A percentile compares a stretch with the other conserved stretches of the same genome.
phyloP scores from a whole-genome alignment of 1,140 invertebrate species.

The Pseudomyrmex gracilis region DNA sequence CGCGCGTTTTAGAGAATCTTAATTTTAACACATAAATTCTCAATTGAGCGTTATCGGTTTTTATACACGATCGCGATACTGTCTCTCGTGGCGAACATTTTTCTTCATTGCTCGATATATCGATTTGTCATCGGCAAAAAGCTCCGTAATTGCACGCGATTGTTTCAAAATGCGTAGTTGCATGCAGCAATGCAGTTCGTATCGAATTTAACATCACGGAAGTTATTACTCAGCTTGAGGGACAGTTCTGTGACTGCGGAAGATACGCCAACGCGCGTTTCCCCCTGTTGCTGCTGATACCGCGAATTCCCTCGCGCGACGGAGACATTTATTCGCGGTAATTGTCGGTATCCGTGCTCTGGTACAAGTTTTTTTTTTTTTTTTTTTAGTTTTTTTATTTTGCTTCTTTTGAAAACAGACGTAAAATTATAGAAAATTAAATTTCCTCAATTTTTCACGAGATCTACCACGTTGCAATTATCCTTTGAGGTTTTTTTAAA shows the following conservation, averaged over 20 bases:
- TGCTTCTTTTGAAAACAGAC: neutral
- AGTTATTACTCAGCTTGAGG: slow-evolving; percentile 58
- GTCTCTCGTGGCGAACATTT: neutral
- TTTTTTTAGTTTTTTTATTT: neutral
- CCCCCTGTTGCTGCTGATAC: slow-evolving; percentile 42
- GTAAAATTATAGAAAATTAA: neutral
- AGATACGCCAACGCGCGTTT: slow-evolving; percentile 57
- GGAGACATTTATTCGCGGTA: slow-evolving; percentile 51
- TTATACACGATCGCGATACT: neutral
- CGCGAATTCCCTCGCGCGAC: slow-evolving; percentile 35
- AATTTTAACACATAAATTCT: slow-evolving; percentile 19
- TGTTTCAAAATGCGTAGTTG: slow-evolving; percentile 46
- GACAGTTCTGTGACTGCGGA: slow-evolving; percentile 48
- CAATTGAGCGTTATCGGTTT: slow-evolving; percentile 16
- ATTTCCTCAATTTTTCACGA: neutral
- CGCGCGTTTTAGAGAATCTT: slow-evolving; percentile 2
- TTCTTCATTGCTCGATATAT: slow-evolving; percentile 16
- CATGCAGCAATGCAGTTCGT: slow-evolving; percentile 9
- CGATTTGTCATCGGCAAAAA: slow-evolving; percentile 21
- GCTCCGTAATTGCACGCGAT: slow-evolving; percentile 36
- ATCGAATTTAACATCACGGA: slow-evolving; percentile 58
- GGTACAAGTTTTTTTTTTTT: neutral
- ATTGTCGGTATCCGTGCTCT: slow-evolving; percentile 11
- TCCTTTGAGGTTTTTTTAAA: neutral
- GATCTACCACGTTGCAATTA: neutral